Base-by-base conservation (phyloP, 2,113 vertebrate species). In the Perca fluviatilis region DNA sequence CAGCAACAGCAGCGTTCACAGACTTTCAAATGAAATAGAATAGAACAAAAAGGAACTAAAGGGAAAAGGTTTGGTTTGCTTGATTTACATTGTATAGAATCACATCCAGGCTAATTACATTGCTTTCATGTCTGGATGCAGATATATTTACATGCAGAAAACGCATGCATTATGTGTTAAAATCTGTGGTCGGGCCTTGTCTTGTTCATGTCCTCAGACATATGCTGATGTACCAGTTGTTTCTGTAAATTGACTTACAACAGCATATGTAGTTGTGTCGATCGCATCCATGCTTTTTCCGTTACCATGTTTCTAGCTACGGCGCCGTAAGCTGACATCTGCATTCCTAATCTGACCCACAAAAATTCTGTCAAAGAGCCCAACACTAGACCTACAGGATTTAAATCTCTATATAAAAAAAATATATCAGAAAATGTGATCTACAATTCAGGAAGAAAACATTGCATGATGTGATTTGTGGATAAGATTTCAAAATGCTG, bases 21-120 rank as follows among this genome's bases (percentile, higher is more conserved):
- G 54, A 87, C 80, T 75, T 74, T 88, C 86, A 86, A 73, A 87
- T 84, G 82, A 79, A 82, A 74, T 3, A 82, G 82, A 87, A 81
- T 57, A 66, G 66, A 88, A 88, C 86, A 89, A 84, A 90, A 60
- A 77, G 61, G 64, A 13, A 46, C 62, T 23, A 30, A 25, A 83
- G 81, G 83, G 73, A 77, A 74, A 16, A 54, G 49, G 67, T 79
- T 67, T 75, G 76, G 69, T 81, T 85, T 57, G 60, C 68, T 51
- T 60, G 46, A 70, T 30, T 78, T 54, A 10, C n/a, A 46, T 30
- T 65, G 71, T 67, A 60, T 18, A 81, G 43, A 89, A 76, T 62
- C 72, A 5, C 25, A n/a, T 87, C 65, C 75, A 73, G 74, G 25
- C 64, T 87, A 78, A 87, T 88, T 85, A 70, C 70, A 80, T 54